Base-by-base conservation (phyloP, 2,113 vertebrate genomes). In the Nannobrachium achirus region DNA sequence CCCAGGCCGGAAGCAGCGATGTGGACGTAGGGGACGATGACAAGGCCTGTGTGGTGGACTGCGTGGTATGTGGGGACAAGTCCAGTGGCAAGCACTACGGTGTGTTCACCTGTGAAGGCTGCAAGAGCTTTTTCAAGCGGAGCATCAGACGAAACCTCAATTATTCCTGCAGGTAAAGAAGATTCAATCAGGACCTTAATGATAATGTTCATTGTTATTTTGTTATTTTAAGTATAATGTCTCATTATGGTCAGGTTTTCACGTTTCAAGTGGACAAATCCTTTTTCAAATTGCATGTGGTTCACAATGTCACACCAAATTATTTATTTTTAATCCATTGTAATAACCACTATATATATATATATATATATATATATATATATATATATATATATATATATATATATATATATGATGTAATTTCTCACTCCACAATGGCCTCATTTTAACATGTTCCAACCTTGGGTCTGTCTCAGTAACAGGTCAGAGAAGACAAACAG, bases 91-190 rank as follows among this genome's bases (percentile, higher is more conserved):
- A 98, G 44, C 96, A 98, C 67, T 98, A 98, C 61, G 97, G 96
- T 0, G 96, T 97, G 63, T 98, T 96, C 91, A 98, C 96, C 87
- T 98, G 96, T 38, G 96, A 98, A 83, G 96, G 96, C 67, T 98
- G 96, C 90, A 98, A 98, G 92, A 98, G 96, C 92, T 98, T 98
- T 92, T 98, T 98, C 84, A 98, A 98, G 84, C 92, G 96, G 75
- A 98, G 96, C 93, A 95, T 98, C 89, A 88, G 96, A 16, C 90
- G 96, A 25, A 98, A 95, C 89, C 95, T 98, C 72, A 97, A 90
- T 91, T 98, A 98, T 92, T 96, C 95, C 78, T 98, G 96, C 94
- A 95, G 96, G 96, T 97, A 63, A 14, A 45, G 63, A 1, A 11
- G 25, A 33, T 33, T 33, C 25, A 33, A 33, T 5, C 25, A 33